Conservation (phyloP, 2,888 invertebrate species). For the Cryptocephalus moraei region DNA sequence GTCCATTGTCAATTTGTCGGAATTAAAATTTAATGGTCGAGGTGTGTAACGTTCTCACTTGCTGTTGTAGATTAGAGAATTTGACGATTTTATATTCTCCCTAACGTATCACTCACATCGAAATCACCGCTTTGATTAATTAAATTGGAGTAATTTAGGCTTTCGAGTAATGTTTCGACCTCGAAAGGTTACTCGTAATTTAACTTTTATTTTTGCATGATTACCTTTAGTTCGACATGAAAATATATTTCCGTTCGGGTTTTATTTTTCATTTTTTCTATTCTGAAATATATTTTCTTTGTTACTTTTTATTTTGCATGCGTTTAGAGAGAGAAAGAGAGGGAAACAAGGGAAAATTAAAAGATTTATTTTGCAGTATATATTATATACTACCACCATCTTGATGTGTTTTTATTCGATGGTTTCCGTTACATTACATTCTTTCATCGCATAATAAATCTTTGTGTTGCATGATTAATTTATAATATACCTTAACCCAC, state of each 20-base stretch:
- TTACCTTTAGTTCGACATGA: neutral
- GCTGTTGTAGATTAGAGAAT: too few species aligned
- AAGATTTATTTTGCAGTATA: constrained; percentile 19
- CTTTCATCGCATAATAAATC: constrained; percentile 16
- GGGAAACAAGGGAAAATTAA: neutral
- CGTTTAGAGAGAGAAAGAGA: constrained; percentile 4
- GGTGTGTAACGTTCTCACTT: too few species aligned
- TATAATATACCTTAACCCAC: constrained; percentile 5
- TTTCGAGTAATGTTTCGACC: too few species aligned
- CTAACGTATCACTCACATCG: too few species aligned
- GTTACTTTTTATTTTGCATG: constrained; percentile 24
- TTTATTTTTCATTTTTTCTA: constrained; percentile 1
- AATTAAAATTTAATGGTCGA: too few species aligned
- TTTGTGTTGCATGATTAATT: constrained; percentile 14
- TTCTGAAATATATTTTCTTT: constrained; percentile 15
- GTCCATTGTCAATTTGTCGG: too few species aligned
- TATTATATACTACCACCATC: neutral
- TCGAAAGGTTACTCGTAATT: too few species aligned
- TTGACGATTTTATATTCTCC: too few species aligned
- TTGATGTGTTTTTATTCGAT: neutral
- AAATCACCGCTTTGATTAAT: too few species aligned
- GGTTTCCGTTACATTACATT: neutral
- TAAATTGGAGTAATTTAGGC: too few species aligned
- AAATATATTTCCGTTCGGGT: constrained; percentile 3
- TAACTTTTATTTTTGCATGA: too few species aligned